phyloP scores from a whole-genome alignment of 2,113 vertebrate species.

The Halichoeres trimaculatus region DNA sequence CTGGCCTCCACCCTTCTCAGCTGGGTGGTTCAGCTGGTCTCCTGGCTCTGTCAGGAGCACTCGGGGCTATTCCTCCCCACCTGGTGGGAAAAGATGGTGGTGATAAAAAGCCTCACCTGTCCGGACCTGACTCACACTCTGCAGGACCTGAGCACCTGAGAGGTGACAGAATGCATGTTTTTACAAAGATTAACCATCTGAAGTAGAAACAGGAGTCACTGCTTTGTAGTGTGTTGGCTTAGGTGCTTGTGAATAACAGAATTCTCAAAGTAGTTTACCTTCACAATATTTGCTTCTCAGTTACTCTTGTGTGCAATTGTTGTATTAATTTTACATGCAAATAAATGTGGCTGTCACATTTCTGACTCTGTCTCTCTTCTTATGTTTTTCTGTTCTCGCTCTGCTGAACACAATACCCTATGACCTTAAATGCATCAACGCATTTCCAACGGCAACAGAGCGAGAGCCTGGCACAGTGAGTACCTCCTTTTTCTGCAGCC shows the following conservation, averaged over 20 bases:
- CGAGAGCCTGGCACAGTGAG: conserved; percentile 96
- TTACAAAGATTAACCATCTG: background rate
- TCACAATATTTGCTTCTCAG: background rate
- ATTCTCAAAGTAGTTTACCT: background rate
- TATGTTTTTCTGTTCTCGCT: conserved; percentile 22
- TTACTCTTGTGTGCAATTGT: background rate
- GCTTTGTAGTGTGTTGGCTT: background rate
- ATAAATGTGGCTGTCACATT: background rate
- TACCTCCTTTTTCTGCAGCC: conserved; percentile 77
- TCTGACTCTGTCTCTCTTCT: conserved; percentile 39
- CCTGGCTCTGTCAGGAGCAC: conserved; percentile 93
- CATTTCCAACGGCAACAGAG: conserved; percentile 90
- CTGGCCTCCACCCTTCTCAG: conserved; percentile 92
- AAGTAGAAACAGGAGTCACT: background rate
- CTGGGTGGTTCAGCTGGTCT: conserved; percentile 93
- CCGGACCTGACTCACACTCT: conserved; percentile 64
- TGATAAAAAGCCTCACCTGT: conserved; percentile 93
- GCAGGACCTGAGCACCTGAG: conserved; percentile 92
- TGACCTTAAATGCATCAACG: conserved; percentile 87
- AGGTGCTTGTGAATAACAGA: background rate
- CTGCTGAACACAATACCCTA: conserved; percentile 82
- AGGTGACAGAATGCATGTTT: conserved; percentile 88
- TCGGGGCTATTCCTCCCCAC: conserved; percentile 90
- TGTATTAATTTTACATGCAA: background rate
- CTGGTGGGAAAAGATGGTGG: conserved; percentile 88